Base-by-base conservation (phyloP, 1,140 invertebrate species). In the Meloidogyne hapla region DNA sequence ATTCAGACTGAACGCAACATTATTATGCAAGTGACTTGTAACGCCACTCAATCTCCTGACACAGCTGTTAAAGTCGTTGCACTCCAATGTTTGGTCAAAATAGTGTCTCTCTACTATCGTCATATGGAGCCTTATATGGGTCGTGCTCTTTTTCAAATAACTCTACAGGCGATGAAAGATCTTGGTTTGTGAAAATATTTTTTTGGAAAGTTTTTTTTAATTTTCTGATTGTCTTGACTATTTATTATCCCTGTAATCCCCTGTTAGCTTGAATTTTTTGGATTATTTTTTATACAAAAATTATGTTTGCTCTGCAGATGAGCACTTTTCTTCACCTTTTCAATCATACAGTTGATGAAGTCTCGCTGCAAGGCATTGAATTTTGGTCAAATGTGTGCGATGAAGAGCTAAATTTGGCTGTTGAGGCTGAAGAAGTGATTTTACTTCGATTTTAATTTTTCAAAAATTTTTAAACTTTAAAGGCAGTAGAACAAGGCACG, bases 351-450 rank as follows among this genome's bases (percentile, higher is more conserved):
- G 92, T 93, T 75, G 95, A 98, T 89, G 94, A 98, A 81, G 92
- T 99, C 64, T 92, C 94, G 33, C 90, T 99, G 61, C 97, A 99
- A 89, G 97, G 97, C 80, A 99, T 99, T 88, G 97, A 99, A 88
- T 99, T 99, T 89, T 99, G 97, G 97, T 99, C 96, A 0, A 98
- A 96, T 86, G 96, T 99, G 0, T 96, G 96, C 85, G 97, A 99
- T 89, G 96, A 98, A 89, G 97, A 99, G 90, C 94, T 98, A 33
- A 95, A 98, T 89, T 89, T 99, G 78, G 92, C 93, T 5, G 94
- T 97, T 87, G 95, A 98, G 88, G 93, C 93, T 79, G 92, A 92
- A 61, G 96, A 99, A 82, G 89, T 38, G 3, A 5, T 70, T 66
- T 26, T 40, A 21, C 12, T 38, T 42, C n/a, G 33, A 33, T 26